Evolutionary conservation across 2,797 vertebrate genomes (phyloP), one percentile per base, ranked within the genome.

Genomic region (Lepus townsendii): DNA sequence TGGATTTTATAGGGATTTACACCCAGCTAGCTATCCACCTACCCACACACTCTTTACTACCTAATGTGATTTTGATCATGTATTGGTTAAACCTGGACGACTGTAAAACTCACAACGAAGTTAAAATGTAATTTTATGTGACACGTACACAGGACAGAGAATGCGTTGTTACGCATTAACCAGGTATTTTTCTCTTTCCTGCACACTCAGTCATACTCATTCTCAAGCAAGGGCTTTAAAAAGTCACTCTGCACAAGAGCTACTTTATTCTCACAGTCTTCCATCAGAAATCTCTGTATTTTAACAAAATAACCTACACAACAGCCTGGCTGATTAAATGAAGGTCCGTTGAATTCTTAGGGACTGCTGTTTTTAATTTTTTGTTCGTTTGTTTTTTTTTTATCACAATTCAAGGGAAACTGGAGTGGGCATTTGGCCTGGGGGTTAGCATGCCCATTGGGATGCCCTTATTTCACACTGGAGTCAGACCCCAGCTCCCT

Each of bases 21-120:
- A 90, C 35, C 32, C 54, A 86, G 83, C 75, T 92, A 94, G 92
- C 80, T 95, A 84, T 87, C n/a, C 24, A 83, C 63, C 93, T 93
- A 91, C 71, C 71, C 87, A 96, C 66, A 84, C 19, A 91, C 50
- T 86, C 65, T 92, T 96, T 80, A 94, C 72, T 93, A 62, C 42
- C 72, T 86, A 94, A 94, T 84, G 17, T 82, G 72, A 93, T 84
- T 96, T 96, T 95, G 83, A 95, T 84, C 83, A 89, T 88, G 91
- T 62, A 88, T 13, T 90, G 62, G 87, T 96, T 93, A 95, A 96
- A 94, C 60, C 63, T 32, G 7, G 68, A 94, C 88, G 90, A 96
- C 35, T 76, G 76, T 90, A 96, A 96, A 95, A 96, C 38, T 83
- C 62, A 95, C n/a, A 86, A 66, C 95, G 88, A 95, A 72, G 27